Base-by-base conservation (phyloP, 2,888 invertebrate genomes). In the Cryptus viduatorius region DNA sequence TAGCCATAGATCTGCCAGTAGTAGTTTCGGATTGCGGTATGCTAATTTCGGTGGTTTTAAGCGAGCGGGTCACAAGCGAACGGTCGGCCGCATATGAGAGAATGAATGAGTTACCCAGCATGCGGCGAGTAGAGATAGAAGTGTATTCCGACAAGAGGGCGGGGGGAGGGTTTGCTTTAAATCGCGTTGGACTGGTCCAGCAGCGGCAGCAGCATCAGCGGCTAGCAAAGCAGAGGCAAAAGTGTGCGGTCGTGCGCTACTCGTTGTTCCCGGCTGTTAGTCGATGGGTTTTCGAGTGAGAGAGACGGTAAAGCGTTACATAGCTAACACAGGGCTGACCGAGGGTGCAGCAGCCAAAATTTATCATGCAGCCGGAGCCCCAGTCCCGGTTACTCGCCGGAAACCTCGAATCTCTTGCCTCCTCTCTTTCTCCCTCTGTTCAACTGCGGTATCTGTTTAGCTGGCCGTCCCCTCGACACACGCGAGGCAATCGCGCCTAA, bases 261-360 rank as follows among this genome's bases (percentile, higher is more conserved):
- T 80, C 67, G 80, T 73, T 78, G 75, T 83, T 79, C 67, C 68
- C 16, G 83, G 64, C 50, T 79, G 83, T 80, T 80, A 72, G 80
- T 59, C 77, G 67, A 84, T 84, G 83, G 80, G 80, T 77, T 77
- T 76, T 67, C 50, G 56, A 59, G 80, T 68, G 68, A 68, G 53
- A 56, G 75, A 79, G 67, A 16, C 37, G 44, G 37, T 7, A 29
- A 24, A 61, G 37, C 46, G 68, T 42, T 68, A 50, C 29, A 79
- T 31, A 19, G 53, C 7, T 5, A 50, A 8, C 46, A 31, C 42
- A 48, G 12, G 61, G 73, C 31, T 24, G 29, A n/a, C 37, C 16
- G 64, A 64, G 80, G 50, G 72, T 44, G 76, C 31, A 61, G 56
- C 67, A 46, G 76, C 67, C 72, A 50, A 84, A 80, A 56, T 80